Percentiles rank a stretch among this genome's conserved stretches.
These are phyloP conservation scores for Ormyrus rosae DNA, from an alignment of 2,888 invertebrate genomes.

Conservation along the genomic window DNA sequence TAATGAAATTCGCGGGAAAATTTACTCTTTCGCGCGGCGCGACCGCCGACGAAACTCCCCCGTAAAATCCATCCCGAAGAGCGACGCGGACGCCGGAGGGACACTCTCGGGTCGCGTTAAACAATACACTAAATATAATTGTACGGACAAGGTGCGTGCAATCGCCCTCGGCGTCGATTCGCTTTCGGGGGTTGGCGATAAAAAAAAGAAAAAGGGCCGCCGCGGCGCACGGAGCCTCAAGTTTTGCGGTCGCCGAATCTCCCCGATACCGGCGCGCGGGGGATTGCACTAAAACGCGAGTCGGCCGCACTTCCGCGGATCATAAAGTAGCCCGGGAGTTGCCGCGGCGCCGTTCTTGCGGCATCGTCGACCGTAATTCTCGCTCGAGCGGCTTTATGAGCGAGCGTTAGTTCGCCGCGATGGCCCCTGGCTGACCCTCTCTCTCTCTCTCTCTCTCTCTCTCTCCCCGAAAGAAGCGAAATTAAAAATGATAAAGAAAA, in stretches of 20 bases:
- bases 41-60: too few relatives aligned
- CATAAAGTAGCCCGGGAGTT: conserved; percentile 57
- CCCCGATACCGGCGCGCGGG: conserved; percentile 5
- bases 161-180: conserved; percentile 3
- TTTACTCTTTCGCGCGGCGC: too few relatives aligned
- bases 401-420: conserved; percentile 55
- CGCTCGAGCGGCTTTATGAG: conserved; percentile 68
- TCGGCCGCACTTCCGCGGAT: conserved; percentile 52
- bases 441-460: too few relatives aligned
- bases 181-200: conserved; percentile 3
- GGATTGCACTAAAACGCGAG: conserved; percentile 31
- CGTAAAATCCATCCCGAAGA: too few relatives aligned
- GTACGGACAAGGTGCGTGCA: neutral
- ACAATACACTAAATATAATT: too few relatives aligned
- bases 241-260: conserved; percentile 9
- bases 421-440: too few relatives aligned
- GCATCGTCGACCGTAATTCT: conserved; percentile 66
- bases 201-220: neutral
- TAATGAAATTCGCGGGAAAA: too few relatives aligned
- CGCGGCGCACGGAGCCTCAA: neutral
- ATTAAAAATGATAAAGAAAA: neutral
- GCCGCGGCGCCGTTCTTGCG: conserved; percentile 58
- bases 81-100: too few relatives aligned
- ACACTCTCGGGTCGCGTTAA: too few relatives aligned
- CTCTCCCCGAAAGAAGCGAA: neutral